Base-by-base conservation (phyloP, 2,888 invertebrate genomes). In the Eledona agricola region DNA sequence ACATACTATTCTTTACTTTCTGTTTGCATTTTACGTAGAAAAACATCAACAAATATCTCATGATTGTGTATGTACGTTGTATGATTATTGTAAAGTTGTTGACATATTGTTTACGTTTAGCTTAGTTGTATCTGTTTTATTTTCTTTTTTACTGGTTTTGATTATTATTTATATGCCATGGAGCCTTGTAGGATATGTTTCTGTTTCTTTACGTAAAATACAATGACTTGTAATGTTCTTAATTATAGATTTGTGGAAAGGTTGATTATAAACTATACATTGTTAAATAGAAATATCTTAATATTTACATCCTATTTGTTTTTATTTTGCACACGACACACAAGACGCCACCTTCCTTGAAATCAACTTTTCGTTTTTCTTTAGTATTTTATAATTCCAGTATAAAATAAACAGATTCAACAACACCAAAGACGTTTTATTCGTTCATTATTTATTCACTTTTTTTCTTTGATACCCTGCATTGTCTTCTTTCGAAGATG, bases 261-360 rank as follows among this genome's bases (percentile, higher is more conserved):
- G 78, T 78, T 77, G 76, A 77, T 77, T 75, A 76, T 76, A 77
- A 77, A 77, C 76, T 78, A 77, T 76, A 77, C 77, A 78, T 78
- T 78, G 78, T 78, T 78, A 77, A 76, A 77, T 78, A 78, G 77
- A 77, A 77, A 77, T 77, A 77, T 75, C 78, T 77, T 77, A 77
- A 77, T 77, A 78, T 77, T 77, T 74, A 71, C 68, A 64, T 46
- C 53, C 50, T 51, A 34, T 52, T 57, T 16, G 54, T 59, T 58
- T 57, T 57, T 55, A 50, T 55, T 55, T 55, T 50, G 32, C 43
- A 51, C 40, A 25, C n/a, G n/a, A n/a, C 42, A 28, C 17, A 20
- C 37, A 35, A 37, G 22, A 37, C 31, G 35, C 51, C 51, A 45
- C 31, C 29, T 38, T 45, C 51, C 51, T 51, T 31, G 32, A 19